Base-by-base conservation (phyloP, 2,797 vertebrate genomes). In the Orestias chungarensis region DNA sequence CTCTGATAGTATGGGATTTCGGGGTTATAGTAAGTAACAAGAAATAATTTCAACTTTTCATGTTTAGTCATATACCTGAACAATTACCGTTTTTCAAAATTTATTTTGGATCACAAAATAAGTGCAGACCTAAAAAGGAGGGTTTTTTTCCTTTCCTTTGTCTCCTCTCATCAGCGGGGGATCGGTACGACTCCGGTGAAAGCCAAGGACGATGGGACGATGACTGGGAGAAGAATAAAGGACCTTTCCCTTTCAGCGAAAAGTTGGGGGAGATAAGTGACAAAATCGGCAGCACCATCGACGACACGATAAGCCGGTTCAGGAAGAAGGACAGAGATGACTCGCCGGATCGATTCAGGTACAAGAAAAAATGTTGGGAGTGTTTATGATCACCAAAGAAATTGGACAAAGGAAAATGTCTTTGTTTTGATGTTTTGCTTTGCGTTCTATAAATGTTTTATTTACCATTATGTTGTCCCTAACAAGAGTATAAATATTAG, bases 231-330 rank as follows among this genome's bases (percentile, higher is more conserved):
- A 96, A 93, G 78, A 97, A 85, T 87, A 96, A 97, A 92, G 92
- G 96, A 11, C 84, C 93, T 31, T 99, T 98, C 87, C 97, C 97
- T 35, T 99, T 99, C 93, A 98, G 97, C 46, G 97, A 99, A 88
- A 99, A 97, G 90, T 88, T 99, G 80, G 97, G 97, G 20, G 97
- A 99, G 87, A 96, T 99, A 77, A 95, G 96, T 0, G 97, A 97
- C 92, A 99, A 98, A 92, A 99, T 99, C n/a, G 97, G 98, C 88
- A 98, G 94, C 89, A 99, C 96, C 23, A 99, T 99, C 18, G 96
- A 98, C 27, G 98, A 99, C 78, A 99, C 97, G 82, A 98, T 99
- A 93, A 98, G 88, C 95, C 96, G 94, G 88, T 99, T 99, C 89
- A 95, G 96, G 85, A 97, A 96, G 93, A 98, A 97, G 94, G 96